These are phyloP conservation scores for Argyrosomus regius DNA, from an alignment of 2,797 vertebrate genomes.

Conservation along the genomic window DNA sequence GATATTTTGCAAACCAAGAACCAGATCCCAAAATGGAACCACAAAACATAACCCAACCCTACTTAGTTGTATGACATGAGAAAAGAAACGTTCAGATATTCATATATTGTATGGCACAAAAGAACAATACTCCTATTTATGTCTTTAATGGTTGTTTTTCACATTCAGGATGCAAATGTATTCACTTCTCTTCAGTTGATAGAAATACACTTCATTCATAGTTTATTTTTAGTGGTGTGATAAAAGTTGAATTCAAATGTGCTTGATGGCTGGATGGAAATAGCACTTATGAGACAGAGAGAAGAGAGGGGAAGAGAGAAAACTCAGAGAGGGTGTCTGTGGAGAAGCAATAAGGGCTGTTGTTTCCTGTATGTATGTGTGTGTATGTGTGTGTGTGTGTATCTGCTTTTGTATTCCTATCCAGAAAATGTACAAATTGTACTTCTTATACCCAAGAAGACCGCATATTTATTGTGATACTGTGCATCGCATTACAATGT, in stretches of 20 bases:
- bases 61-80: no score
- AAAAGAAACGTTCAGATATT: background rate
- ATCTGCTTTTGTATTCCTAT: background rate
- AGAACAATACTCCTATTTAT: background rate
- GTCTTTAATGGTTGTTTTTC: background rate
- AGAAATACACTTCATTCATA: background rate
- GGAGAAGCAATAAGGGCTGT: background rate
- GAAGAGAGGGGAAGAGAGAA: background rate
- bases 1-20: background rate
- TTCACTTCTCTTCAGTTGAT: background rate
- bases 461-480: background rate
- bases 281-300: slow-evolving; percentile 3
- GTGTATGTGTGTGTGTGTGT: background rate
- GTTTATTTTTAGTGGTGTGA: slow-evolving; percentile 20
- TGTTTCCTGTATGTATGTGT: background rate
- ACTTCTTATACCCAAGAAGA: background rate
- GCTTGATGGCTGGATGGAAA: slow-evolving; percentile 22
- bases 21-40: background rate
- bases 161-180: slow-evolving; percentile 10
- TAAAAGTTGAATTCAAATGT: slow-evolving; percentile 15
- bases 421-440: background rate
- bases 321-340: background rate
- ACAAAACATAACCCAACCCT: no score
- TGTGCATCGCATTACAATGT: background rate
- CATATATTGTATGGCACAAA: background rate